A percentile compares a stretch with the other conserved stretches of the same genome.
phyloP scores from a whole-genome alignment of 2,797 vertebrate genomes.

The Ceryle rudis region DNA sequence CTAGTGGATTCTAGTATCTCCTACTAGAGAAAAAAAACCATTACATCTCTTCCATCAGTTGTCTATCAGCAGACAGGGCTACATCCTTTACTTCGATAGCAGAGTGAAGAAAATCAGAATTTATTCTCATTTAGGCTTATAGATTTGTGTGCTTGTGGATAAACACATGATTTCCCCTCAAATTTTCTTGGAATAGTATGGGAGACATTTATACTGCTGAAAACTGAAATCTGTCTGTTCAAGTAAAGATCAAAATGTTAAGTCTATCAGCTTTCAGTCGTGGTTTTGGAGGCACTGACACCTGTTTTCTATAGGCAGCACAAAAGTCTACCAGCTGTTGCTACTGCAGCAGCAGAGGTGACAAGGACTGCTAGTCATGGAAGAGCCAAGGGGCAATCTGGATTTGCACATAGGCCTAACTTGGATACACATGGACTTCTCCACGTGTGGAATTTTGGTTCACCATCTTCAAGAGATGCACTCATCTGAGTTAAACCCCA shows the following conservation, averaged over 20 bases:
- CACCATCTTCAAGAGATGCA: not conserved
- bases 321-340: not conserved
- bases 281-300: not conserved
- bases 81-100: not conserved
- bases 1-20: not conserved
- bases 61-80: not conserved
- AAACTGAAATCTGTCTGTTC: not conserved
- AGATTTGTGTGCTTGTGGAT: not conserved
- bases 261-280: not conserved
- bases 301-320: not conserved
- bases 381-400: not conserved
- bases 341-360: not conserved
- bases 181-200: not conserved
- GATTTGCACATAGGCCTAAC: not conserved
- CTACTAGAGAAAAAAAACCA: not conserved
- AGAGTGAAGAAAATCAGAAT: not conserved
- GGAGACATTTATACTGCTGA: not conserved
- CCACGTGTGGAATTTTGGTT: not conserved
- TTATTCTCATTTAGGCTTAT: not conserved
- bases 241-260: not conserved
- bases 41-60: not conserved
- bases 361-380: not conserved
- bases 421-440: not conserved
- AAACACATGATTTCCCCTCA: not conserved
- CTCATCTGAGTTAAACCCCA: not conserved